Evolutionary conservation across 1,140 invertebrate species (phyloP).

Genomic region (Sitobion miscanthi): DNA sequence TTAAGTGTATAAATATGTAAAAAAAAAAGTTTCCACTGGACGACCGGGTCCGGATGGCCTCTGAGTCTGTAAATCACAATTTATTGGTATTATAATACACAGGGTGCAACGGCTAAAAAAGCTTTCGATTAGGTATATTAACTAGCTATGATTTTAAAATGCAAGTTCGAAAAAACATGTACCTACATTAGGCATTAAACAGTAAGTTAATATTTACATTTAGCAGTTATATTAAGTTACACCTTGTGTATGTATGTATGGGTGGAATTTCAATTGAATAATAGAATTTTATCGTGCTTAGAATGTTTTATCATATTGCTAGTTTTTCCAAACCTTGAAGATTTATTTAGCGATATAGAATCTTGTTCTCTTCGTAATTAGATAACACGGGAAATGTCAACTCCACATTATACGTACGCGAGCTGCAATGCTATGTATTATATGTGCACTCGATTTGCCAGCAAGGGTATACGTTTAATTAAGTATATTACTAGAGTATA

Average conservation of each 20-base stretch:
- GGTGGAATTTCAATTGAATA: not conserved
- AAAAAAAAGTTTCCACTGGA: not conserved
- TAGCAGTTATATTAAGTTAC: not conserved
- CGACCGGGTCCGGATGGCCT: too few relatives aligned
- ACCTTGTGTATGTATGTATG: not conserved
- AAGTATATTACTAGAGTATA: not conserved
- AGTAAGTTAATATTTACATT: too few relatives aligned
- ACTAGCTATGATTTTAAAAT: not conserved
- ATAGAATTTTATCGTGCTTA: not conserved
- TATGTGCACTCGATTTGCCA: not conserved
- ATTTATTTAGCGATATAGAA: not conserved
- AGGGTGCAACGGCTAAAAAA: not conserved
- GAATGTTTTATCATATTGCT: not conserved
- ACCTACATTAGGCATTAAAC: not conserved
- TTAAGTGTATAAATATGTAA: not conserved
- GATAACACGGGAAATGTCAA: slow-evolving; percentile 20
- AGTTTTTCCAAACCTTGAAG: slow-evolving; percentile 18
- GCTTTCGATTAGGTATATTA: not conserved
- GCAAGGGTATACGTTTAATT: not conserved
- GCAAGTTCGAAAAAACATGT: not conserved
- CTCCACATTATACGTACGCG: not conserved
- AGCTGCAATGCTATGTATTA: not conserved
- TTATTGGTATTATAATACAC: not conserved
- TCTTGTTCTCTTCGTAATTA: not conserved
- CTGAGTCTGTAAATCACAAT: too few relatives aligned